Evolutionary conservation across 2,888 invertebrate genomes (phyloP).

Genomic region (Drosophila fungiperda): DNA sequence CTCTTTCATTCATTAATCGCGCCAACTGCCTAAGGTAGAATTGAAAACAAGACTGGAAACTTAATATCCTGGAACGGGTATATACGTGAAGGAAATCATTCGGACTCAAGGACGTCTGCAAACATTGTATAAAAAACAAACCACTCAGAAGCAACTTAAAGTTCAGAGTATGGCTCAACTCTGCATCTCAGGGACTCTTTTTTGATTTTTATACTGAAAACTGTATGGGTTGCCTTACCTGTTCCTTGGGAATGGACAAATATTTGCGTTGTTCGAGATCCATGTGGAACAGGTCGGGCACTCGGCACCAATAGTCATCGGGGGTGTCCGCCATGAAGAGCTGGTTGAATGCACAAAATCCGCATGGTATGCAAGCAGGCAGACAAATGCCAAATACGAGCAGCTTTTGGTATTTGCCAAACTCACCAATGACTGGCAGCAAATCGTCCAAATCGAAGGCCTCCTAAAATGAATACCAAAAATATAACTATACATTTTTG

Average conservation of each 20-base stretch:
- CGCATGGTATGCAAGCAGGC: constrained; percentile 95
- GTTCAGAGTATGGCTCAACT: too few relatives aligned
- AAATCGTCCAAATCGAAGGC: constrained; percentile 93
- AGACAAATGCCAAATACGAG: constrained; percentile 94
- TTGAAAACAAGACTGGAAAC: too few relatives aligned
- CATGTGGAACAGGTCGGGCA: constrained; percentile 88
- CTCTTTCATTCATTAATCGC: too few relatives aligned
- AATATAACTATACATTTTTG: background rate
- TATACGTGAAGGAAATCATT: too few relatives aligned
- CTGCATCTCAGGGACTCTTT: too few relatives aligned
- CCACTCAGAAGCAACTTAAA: too few relatives aligned
- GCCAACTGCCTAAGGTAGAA: too few relatives aligned
- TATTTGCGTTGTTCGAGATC: constrained; percentile 87
- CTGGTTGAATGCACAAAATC: constrained; percentile 96
- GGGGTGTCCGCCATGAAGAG: constrained; percentile 96
- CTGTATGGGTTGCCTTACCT: constrained; percentile 82
- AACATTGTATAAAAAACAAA: too few relatives aligned
- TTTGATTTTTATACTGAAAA: background rate
- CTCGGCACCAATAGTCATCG: constrained; percentile 93
- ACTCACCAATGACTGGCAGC: constrained; percentile 94
- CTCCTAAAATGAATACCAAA: constrained; percentile 67
- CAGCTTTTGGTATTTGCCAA: constrained; percentile 94
- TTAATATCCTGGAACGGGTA: too few relatives aligned
- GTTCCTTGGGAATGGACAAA: constrained; percentile 88
- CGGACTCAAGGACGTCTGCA: too few relatives aligned